Conservation (phyloP, 1,140 invertebrate species). For the Drosophila suzukii region DNA sequence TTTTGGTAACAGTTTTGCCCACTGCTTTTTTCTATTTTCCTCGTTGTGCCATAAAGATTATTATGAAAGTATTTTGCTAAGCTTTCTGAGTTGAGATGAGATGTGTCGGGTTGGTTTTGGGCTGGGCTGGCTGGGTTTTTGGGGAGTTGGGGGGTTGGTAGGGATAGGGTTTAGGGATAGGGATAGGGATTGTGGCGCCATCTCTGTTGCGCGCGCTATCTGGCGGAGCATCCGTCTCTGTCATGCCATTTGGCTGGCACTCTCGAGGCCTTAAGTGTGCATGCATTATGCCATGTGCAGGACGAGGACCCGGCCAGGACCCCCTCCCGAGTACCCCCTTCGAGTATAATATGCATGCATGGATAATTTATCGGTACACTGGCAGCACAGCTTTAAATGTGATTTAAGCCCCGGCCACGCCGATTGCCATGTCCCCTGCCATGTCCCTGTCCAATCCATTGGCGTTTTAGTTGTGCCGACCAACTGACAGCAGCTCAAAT, state of each 20-base stretch:
- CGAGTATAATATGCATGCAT: conserved; percentile 31
- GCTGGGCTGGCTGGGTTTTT: conserved; percentile 3
- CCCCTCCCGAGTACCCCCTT: not conserved
- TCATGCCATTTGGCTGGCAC: conserved; percentile 70
- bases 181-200: not conserved
- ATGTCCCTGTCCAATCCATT: conserved; percentile 8
- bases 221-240: conserved; percentile 60
- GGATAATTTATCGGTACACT: conserved; percentile 61
- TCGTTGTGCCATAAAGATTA: conserved; percentile 76
- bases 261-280: conserved; percentile 72
- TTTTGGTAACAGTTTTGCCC: conserved; percentile 34
- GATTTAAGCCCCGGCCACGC: conserved; percentile 43
- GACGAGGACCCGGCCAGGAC: not conserved
- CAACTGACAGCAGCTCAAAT: conserved; percentile 33
- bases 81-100: conserved; percentile 53
- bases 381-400: conserved; percentile 42
- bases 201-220: conserved; percentile 42
- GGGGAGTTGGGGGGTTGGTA: not conserved
- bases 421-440: conserved; percentile 1
- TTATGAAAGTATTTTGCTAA: conserved; percentile 80
- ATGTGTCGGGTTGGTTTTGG: conserved; percentile 16
- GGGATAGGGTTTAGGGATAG: not conserved
- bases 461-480: not conserved
- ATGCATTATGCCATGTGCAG: conserved; percentile 58
- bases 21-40: conserved; percentile 44